Base-by-base conservation (phyloP, 1,140 invertebrate genomes). In the Thalassaphorura encarpata region DNA sequence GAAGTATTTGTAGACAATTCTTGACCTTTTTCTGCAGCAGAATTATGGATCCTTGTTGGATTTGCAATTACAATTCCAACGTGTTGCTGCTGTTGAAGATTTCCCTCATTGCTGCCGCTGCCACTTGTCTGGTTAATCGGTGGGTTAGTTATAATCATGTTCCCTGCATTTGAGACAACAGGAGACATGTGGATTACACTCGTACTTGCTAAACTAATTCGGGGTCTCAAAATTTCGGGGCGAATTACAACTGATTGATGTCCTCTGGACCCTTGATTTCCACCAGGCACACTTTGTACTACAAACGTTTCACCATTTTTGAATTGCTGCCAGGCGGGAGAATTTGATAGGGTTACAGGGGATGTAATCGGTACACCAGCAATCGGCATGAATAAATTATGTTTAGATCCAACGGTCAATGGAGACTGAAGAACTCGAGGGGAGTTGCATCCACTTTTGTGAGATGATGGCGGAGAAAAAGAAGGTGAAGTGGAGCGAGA, bases 401-500 rank as follows among this genome's bases (percentile, higher is more conserved):
- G 83, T 60, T 76, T 73, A 51, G 77, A 79, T 52, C 76, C 77
- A 67, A 70, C 80, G 69, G 71, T 77, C 62, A 70, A 76, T 18
- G 83, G 83, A 19, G 82, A 82, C 61, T 81, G 80, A 68, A 78
- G 78, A 54, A 79, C 77, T 62, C 78, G 78, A 16, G 79, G 79
- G 18, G 81, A 83, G 18, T 54, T 53, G 39, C 63, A 65, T 11
- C 54, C 54, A 54, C 57, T 59, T 27, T 61, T 56, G 41, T 66
- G 78, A 76, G 64, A 79, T 50, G 81, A 83, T 65, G 84, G 83
- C 21, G 85, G 87, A 40, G 85, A 87, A 70, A 85, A 89, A 28
- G 85, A 85, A 55, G 89, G 87, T 39, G 88, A 90, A 54, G 85
- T 84, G 51, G 90, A 90, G 56, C 89, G 79, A 8, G 91, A 94